phyloP scores from a whole-genome alignment of 2,113 vertebrate genomes.

The Oncorhynchus mykiss region DNA sequence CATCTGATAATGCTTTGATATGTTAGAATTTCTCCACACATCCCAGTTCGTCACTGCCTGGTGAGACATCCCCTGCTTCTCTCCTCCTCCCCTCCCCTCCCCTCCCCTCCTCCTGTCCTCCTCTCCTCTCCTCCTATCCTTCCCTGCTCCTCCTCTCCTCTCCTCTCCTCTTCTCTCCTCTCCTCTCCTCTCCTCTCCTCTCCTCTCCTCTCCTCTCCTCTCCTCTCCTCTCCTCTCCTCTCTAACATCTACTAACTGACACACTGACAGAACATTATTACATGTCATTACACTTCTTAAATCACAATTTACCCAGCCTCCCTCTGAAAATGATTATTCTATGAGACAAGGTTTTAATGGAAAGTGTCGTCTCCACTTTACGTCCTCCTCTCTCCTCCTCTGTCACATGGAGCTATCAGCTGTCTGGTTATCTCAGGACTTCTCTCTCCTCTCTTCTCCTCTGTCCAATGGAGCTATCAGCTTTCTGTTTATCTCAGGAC shows the following conservation, averaged over 20 bases:
- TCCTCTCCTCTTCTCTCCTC: constrained; percentile 27
- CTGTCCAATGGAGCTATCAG: too few species aligned
- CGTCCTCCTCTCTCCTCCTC: constrained; percentile 61
- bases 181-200: background rate
- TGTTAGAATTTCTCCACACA: constrained; percentile 38
- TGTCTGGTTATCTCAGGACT: too few species aligned
- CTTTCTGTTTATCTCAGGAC: too few species aligned
- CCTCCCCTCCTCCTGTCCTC: too few species aligned
- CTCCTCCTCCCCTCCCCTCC: too few species aligned
- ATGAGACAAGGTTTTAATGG: constrained; percentile 77
- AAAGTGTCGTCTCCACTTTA: constrained; percentile 82
- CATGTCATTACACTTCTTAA: constrained; percentile 85
- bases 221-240: background rate
- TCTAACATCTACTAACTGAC: constrained; percentile 70
- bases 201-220: constrained; percentile 28
- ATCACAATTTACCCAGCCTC: constrained; percentile 81
- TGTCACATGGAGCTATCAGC: too few species aligned
- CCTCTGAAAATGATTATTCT: constrained; percentile 78
- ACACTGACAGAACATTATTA: constrained; percentile 84
- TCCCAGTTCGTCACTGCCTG: background rate
- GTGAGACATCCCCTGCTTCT: background rate
- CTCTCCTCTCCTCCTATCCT: too few species aligned
- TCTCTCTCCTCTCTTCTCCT: too few species aligned
- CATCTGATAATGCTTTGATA: constrained; percentile 31
- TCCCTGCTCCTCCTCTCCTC: too few species aligned